Base-by-base conservation (phyloP, 1,140 invertebrate species). In the Argopecten irradians region DNA sequence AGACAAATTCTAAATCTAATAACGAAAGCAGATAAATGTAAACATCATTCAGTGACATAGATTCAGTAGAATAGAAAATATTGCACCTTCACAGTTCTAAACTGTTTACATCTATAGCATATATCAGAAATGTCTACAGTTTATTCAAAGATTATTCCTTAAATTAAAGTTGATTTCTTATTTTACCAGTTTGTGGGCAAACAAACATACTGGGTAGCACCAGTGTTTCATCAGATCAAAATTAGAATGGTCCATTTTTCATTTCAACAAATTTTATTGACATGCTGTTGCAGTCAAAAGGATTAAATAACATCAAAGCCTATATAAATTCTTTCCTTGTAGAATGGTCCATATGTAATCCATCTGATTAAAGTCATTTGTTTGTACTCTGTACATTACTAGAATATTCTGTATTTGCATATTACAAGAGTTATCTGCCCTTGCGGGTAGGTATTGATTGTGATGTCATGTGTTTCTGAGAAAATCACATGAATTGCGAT, bases 211-310 rank as follows among this genome's bases (percentile, higher is more conserved):
- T 46, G 13, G 13, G 13, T 5, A 19, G 43, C 43, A 46, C 9
- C 13, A 46, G 36, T 39, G 22, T 71, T 5, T n/a, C 55, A 5
- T n/a, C 55, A 71, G 55, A 71, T 71, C 55, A 71, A 71, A 71
- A 16, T n/a, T 71, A 71, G 55, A 71, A 71, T 71, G 55, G n/a
- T 71, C 55, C 55, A 71, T 71, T n/a, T n/a, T n/a, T n/a, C n/a
- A n/a, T n/a, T n/a, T n/a, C n/a, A n/a, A n/a, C n/a, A n/a, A n/a
- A n/a, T n/a, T n/a, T n/a, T n/a, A n/a, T n/a, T n/a, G n/a, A n/a
- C n/a, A n/a, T n/a, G n/a, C n/a, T n/a, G n/a, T n/a, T n/a, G n/a
- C n/a, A n/a, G n/a, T n/a, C n/a, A n/a, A n/a, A n/a, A n/a, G n/a
- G n/a, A n/a, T n/a, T n/a, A n/a, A n/a, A n/a, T n/a, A n/a, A n/a